phyloP scores from a whole-genome alignment of 2,797 vertebrate genomes.

The Enteromius anoplus region DNA sequence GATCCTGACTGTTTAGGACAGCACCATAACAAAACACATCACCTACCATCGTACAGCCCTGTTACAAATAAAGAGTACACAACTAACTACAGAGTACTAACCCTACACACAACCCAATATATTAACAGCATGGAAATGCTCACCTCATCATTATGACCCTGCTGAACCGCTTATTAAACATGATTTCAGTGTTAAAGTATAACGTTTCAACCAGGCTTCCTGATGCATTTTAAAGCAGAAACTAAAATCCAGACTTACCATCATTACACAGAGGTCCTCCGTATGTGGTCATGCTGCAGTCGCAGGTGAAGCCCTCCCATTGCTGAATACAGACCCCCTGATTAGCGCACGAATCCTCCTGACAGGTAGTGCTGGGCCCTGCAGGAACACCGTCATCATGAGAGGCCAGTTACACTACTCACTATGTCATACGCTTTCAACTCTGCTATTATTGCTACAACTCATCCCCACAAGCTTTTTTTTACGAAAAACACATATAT shows the following conservation, averaged over 20 bases:
- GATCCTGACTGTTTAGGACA: not conserved
- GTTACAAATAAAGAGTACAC: not conserved
- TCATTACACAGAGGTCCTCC: conserved; percentile 94
- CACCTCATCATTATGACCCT: not conserved
- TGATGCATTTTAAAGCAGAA: not conserved
- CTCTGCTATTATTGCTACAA: not conserved
- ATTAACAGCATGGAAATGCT: not conserved
- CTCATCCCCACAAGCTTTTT: not conserved
- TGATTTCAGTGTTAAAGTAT: not conserved
- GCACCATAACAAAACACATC: not conserved
- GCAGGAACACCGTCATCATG: conserved; percentile 61
- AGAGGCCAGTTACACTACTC: not conserved
- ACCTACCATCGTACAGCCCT: not conserved
- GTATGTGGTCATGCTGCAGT: conserved; percentile 99
- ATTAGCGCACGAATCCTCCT: conserved; percentile 97
- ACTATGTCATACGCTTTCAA: not conserved
- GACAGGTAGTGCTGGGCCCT: conserved; percentile 98
- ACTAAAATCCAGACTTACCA: conserved; percentile 80
- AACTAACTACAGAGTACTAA: no score
- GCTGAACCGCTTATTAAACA: not conserved
- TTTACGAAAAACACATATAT: no score
- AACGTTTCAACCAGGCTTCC: not conserved
- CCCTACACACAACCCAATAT: not conserved
- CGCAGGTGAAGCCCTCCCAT: conserved; percentile 98
- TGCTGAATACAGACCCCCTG: conserved; percentile 97